These are phyloP conservation scores for Panthera leo DNA, from an alignment of 2,113 vertebrate genomes.

Conservation along the genomic window DNA sequence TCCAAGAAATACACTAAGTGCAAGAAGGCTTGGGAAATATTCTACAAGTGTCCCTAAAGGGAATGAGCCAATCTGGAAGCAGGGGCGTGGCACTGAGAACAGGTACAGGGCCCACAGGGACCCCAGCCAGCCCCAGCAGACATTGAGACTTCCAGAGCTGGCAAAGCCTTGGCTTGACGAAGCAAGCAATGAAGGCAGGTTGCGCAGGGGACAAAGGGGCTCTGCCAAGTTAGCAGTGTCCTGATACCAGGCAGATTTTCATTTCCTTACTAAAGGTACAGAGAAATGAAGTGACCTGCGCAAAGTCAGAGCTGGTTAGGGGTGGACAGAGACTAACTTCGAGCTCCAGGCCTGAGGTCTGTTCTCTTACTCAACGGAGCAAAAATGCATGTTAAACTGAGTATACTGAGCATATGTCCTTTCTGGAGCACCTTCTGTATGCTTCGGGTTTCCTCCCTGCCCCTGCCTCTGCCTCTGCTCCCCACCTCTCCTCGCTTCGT, in stretches of 20 bases:
- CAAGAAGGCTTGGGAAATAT: not conserved
- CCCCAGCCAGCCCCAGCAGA: not conserved
- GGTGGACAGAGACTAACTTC: not conserved
- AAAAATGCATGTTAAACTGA: rapidly evolving
- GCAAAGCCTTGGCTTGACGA: not conserved
- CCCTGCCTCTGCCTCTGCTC: not conserved
- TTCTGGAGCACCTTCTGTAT: too few relatives aligned
- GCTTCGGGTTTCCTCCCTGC: not conserved
- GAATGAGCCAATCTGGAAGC: not conserved
- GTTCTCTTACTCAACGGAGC: not conserved
- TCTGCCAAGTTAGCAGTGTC: not conserved
- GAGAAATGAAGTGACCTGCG: not conserved
- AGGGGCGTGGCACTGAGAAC: not conserved
- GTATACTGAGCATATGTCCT: not conserved
- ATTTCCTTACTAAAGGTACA: not conserved
- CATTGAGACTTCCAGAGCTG: not conserved
- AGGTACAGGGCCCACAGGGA: not conserved
- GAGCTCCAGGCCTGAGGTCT: not conserved
- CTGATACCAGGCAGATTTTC: not conserved
- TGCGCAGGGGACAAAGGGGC: not conserved
- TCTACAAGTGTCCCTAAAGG: not conserved
- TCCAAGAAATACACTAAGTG: not conserved
- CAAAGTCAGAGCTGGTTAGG: not conserved
- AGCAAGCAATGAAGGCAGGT: not conserved
- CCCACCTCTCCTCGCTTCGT: not conserved